Conservation (phyloP, 2,797 vertebrate genomes). For the Cirrhinus molitorella region DNA sequence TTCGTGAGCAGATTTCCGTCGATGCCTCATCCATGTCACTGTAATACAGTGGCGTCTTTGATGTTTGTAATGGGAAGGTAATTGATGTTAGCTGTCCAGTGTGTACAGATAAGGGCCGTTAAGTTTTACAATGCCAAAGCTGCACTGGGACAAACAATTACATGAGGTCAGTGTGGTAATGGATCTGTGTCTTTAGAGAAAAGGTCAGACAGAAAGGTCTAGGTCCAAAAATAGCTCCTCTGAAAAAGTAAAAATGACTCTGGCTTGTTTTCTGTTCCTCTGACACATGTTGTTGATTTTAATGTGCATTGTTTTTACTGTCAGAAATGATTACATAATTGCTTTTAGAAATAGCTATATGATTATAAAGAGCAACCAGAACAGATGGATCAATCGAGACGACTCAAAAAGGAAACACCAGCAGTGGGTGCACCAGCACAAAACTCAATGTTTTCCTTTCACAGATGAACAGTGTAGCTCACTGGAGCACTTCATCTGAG, state of each 20-base stretch:
- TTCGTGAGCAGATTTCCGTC: not conserved
- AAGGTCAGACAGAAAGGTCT: conserved; percentile 17
- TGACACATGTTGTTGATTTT: not conserved
- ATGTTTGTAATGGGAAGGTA: conserved; percentile 45
- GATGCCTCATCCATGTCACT: conserved; percentile 13
- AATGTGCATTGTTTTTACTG: not conserved
- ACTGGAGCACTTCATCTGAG: not conserved
- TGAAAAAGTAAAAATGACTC: not conserved
- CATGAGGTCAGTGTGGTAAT: conserved; percentile 41
- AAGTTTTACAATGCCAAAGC: conserved; percentile 51
- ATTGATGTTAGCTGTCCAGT: conserved; percentile 52
- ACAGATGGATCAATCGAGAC: not conserved
- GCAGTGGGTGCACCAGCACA: conserved; percentile 8
- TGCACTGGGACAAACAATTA: conserved; percentile 39
- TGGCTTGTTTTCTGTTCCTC: conserved; percentile 2
- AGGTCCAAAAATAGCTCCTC: conserved; percentile 14
- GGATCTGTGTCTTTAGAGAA: conserved; percentile 42
- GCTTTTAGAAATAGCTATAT: not conserved
- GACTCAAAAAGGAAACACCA: not conserved
- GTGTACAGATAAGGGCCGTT: conserved; percentile 49
- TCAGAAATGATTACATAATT: not conserved
- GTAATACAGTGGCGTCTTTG: conserved; percentile 26
- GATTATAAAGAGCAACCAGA: not conserved
- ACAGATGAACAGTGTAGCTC: conserved; percentile 2
- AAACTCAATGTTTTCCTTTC: not conserved